These are phyloP conservation scores for Ctenochaetus hawaiiensis DNA, from an alignment of 2,797 vertebrate species.

Conservation along the genomic window DNA sequence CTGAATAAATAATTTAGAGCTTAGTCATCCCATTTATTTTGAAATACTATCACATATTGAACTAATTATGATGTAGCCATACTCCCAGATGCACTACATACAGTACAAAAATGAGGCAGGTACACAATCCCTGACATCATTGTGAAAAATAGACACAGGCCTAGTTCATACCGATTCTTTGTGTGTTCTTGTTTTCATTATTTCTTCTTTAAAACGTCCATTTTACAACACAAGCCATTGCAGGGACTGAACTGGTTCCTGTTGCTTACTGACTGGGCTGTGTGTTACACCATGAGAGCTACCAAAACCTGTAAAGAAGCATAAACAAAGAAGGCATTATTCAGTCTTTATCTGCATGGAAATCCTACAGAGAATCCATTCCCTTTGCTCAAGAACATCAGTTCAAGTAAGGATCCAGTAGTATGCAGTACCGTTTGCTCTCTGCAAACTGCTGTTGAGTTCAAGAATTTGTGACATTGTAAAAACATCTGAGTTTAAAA, in stretches of 20 bases:
- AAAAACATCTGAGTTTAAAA: slow-evolving; percentile 56
- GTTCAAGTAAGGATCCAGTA: slow-evolving; percentile 7
- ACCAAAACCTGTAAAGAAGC: slow-evolving; percentile 75
- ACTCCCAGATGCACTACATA: slow-evolving; percentile 18
- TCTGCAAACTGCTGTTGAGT: slow-evolving; percentile 7
- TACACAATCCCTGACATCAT: slow-evolving; percentile 36
- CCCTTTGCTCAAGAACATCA: slow-evolving; percentile 5
- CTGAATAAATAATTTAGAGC: slow-evolving; percentile 43
- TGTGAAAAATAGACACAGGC: slow-evolving; percentile 32
- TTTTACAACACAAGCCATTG: slow-evolving; percentile 80
- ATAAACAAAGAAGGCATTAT: slow-evolving; percentile 67
- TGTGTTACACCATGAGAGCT: slow-evolving; percentile 57
- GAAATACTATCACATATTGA: slow-evolving; percentile 46
- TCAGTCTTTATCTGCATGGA: slow-evolving; percentile 35
- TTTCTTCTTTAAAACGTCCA: slow-evolving; percentile 80
- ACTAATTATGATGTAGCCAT: slow-evolving; percentile 40
- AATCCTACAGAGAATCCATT: slow-evolving; percentile 34
- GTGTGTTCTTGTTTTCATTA: slow-evolving; percentile 89
- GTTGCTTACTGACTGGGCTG: slow-evolving; percentile 57
- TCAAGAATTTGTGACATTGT: slow-evolving; percentile 54
- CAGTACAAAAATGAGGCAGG: slow-evolving; percentile 34
- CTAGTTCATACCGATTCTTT: slow-evolving; percentile 87
- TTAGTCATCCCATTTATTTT: slow-evolving; percentile 37
- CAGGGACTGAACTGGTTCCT: slow-evolving; percentile 72
- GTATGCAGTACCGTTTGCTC: slow-evolving; percentile 4